Conservation (phyloP, 2,797 vertebrate genomes). For the Megaceryle alcyon region DNA sequence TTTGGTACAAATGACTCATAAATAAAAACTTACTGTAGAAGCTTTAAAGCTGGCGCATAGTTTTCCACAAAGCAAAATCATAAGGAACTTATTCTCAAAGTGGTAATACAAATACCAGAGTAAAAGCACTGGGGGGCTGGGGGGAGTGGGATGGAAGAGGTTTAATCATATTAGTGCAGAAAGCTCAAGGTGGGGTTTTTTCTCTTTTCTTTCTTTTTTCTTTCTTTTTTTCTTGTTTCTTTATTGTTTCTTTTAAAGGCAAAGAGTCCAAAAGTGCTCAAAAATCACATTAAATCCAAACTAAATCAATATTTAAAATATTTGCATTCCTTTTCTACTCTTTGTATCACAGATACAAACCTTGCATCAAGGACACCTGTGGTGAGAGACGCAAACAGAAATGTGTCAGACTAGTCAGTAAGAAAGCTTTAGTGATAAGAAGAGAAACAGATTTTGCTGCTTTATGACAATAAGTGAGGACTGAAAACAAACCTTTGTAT, state of each 20-base stretch:
- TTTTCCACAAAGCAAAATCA: conserved; percentile 57
- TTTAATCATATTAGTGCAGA: neutral
- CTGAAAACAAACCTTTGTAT: neutral
- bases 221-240: neutral
- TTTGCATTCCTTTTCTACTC: neutral
- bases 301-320: neutral
- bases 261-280: neutral
- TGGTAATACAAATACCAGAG: neutral
- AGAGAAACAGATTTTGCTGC: neutral
- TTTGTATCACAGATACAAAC: neutral
- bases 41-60: neutral
- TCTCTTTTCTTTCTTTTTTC: too few species aligned
- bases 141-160: neutral
- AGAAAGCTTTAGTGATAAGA: neutral
- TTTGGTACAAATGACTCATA: conserved; percentile 70
- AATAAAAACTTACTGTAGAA: conserved; percentile 50
- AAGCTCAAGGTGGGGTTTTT: neutral
- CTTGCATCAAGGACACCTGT: neutral
- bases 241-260: neutral
- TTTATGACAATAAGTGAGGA: conserved; percentile 2
- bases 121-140: neutral
- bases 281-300: neutral
- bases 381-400: neutral
- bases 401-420: neutral
- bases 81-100: conserved; percentile 2